These are phyloP conservation scores for Lasioglossum vierecki DNA, from an alignment of 2,888 invertebrate species.

Conservation along the genomic window DNA sequence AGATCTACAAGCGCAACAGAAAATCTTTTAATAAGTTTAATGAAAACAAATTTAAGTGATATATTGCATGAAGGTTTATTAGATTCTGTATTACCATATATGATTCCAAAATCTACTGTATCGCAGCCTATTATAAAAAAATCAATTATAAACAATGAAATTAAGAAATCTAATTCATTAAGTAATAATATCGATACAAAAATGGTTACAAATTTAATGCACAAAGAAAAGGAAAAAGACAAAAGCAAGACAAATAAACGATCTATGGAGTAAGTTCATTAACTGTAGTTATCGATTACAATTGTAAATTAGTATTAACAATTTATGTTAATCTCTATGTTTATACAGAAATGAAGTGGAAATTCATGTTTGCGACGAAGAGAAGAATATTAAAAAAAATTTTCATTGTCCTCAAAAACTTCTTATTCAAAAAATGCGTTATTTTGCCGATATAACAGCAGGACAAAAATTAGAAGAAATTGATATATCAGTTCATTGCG, in stretches of 20 bases:
- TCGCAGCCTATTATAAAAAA: conserved; percentile 87
- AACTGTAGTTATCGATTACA: neutral
- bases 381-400: conserved; percentile 94
- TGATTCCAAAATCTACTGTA: conserved; percentile 87
- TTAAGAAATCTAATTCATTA: conserved; percentile 85
- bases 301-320: conserved; percentile 17
- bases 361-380: conserved; percentile 98
- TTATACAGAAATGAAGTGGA: conserved; percentile 90
- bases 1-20: conserved; percentile 33
- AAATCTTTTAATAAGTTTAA: conserved; percentile 73
- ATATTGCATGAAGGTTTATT: conserved; percentile 92
- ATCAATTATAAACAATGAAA: conserved; percentile 81
- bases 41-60: conserved; percentile 85
- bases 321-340: conserved; percentile 9
- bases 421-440: conserved; percentile 96
- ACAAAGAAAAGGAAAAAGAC: conserved; percentile 72
- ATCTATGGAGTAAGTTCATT: conserved; percentile 74
- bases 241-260: conserved; percentile 77
- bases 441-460: conserved; percentile 95
- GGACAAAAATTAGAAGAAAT: conserved; percentile 94
- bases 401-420: conserved; percentile 95
- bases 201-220: conserved; percentile 28
- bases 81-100: conserved; percentile 92
- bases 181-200: conserved; percentile 66
- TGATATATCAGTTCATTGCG: conserved; percentile 98